Conservation (phyloP, 2,113 vertebrate genomes). For the human (Homo sapiens) region DNA sequence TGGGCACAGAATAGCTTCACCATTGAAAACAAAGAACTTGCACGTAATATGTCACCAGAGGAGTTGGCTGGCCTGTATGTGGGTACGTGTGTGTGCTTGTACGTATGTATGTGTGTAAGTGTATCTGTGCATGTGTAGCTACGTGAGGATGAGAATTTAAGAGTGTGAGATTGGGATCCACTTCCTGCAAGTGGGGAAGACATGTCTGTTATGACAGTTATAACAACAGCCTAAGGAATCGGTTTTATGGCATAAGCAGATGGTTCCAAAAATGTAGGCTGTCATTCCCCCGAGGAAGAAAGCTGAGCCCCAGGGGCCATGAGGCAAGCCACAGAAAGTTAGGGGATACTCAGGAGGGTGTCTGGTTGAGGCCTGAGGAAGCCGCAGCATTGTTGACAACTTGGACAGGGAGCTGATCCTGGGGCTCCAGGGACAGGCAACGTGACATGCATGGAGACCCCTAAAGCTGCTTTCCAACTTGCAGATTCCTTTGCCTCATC, state of each 20-base stretch:
- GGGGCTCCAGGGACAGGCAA: background rate
- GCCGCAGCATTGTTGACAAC: background rate
- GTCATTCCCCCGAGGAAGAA: background rate
- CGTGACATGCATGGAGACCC: fast-evolving
- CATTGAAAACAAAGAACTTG: background rate
- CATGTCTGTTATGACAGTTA: too few relatives aligned
- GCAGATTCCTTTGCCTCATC: background rate
- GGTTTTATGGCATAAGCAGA: background rate
- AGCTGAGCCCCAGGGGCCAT: background rate
- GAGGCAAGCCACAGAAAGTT: background rate
- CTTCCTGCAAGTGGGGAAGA: background rate
- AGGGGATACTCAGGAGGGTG: background rate
- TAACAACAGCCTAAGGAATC: background rate
- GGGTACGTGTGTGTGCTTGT: too few relatives aligned
- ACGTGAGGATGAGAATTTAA: background rate
- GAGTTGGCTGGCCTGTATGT: too few relatives aligned
- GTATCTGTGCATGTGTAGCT: background rate
- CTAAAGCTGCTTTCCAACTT: background rate
- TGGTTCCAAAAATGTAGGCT: background rate
- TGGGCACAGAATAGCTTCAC: background rate
- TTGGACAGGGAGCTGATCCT: background rate
- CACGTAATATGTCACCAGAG: background rate
- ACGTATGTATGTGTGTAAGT: background rate
- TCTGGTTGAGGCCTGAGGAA: background rate
- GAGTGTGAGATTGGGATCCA: background rate